These are phyloP conservation scores for Apostichopus japonicus DNA, from an alignment of 35 echinoderm and acorn worm genomes.

Conservation along the genomic window DNA sequence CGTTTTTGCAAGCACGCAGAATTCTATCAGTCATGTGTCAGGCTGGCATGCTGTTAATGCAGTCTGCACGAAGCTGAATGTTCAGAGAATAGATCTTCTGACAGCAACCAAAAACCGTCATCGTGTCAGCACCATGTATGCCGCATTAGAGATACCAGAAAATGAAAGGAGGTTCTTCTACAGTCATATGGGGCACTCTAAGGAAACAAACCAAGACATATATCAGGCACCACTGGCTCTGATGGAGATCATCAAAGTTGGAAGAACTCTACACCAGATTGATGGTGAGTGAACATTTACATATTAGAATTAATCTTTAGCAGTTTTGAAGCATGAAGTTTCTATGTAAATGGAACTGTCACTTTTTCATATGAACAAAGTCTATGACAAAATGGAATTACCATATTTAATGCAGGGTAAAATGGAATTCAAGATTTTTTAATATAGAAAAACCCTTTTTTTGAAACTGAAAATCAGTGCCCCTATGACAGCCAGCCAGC, in stretches of 20 bases:
- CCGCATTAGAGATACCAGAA: conserved; percentile 60
- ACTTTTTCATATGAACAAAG: too few species aligned
- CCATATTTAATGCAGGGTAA: too few species aligned
- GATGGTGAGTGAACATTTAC: not conserved
- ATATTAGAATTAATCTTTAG: too few species aligned
- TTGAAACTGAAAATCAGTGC: too few species aligned
- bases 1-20: conserved; percentile 51
- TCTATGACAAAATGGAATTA: too few species aligned
- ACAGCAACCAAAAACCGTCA: conserved; percentile 73
- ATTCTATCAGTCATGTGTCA: conserved; percentile 56
- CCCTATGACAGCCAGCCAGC: too few species aligned
- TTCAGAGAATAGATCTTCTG: conserved; percentile 7
- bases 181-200: conserved; percentile 59
- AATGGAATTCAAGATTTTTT: too few species aligned
- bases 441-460: too few species aligned
- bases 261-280: conserved; percentile 36
- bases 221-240: conserved; percentile 68
- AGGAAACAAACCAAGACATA: conserved; percentile 55
- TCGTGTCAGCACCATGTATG: not conserved
- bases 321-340: too few species aligned
- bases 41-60: conserved; percentile 68
- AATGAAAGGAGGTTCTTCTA: conserved; percentile 54
- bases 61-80: conserved; percentile 26
- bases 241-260: conserved; percentile 52
- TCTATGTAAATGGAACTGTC: too few species aligned